A percentile compares a stretch with the other conserved stretches of the same genome.
Evolutionary conservation across 2,797 vertebrate genomes (phyloP).

Genomic region (Bovichtus diacanthus): DNA sequence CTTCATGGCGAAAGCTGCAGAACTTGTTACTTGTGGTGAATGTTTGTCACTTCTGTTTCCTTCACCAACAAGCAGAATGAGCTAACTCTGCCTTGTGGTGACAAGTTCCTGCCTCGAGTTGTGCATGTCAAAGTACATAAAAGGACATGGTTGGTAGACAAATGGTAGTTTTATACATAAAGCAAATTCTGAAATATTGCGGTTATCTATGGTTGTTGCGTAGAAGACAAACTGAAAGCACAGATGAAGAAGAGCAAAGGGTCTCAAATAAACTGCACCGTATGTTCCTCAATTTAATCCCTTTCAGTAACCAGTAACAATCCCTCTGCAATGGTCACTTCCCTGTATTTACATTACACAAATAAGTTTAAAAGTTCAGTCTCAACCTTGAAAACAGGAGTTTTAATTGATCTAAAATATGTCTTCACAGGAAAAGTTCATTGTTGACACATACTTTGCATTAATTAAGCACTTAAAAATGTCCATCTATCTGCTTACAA

Average conservation of each 20-base stretch:
- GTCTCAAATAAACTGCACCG: too few relatives aligned
- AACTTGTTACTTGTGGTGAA: slow-evolving; percentile 35
- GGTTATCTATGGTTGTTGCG: too few relatives aligned
- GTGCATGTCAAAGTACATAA: not conserved
- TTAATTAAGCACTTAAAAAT: too few relatives aligned
- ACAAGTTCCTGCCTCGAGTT: slow-evolving; percentile 1
- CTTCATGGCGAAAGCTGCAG: slow-evolving; percentile 22
- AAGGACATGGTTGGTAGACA: not conserved
- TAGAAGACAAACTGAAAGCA: too few relatives aligned
- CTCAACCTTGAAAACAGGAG: not conserved
- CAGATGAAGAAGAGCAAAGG: not conserved
- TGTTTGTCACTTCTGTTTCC: slow-evolving; percentile 51
- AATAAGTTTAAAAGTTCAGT: not conserved
- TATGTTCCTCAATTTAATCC: not conserved
- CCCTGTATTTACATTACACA: not conserved
- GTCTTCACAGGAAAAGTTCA: too few relatives aligned
- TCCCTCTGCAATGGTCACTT: not conserved
- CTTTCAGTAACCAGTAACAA: not conserved
- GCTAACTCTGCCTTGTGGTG: not conserved
- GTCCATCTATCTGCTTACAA: too few relatives aligned
- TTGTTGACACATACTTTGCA: too few relatives aligned
- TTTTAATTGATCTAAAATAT: too few relatives aligned
- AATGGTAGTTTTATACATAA: not conserved
- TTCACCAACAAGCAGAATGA: not conserved
- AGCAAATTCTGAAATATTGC: not conserved